Percentiles rank a stretch among this genome's conserved stretches.
Evolutionary conservation across 2,113 vertebrate genomes (phyloP).

Genomic region (Pontoporia blainvillei): DNA sequence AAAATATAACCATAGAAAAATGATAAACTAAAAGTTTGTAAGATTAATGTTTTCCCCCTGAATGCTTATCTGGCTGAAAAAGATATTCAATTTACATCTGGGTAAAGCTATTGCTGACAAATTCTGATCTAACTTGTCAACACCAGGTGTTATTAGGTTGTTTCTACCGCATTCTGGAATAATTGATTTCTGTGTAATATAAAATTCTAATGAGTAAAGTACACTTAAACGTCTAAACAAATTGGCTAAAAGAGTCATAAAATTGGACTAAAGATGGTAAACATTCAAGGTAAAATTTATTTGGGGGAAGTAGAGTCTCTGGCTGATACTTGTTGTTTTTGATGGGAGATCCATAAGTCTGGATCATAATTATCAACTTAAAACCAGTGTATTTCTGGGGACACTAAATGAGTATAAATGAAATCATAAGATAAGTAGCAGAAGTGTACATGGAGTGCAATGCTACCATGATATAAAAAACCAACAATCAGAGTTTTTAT

Average conservation of each 20-base stretch:
- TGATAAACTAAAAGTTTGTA: neutral
- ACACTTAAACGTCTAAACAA: neutral
- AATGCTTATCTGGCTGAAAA: neutral
- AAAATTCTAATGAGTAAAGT: constrained; percentile 21
- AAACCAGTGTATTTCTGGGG: neutral
- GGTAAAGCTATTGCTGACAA: neutral
- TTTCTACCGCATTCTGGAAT: neutral
- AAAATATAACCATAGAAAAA: neutral
- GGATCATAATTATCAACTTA: neutral
- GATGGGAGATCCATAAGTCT: neutral
- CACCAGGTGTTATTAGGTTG: neutral
- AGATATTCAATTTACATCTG: neutral
- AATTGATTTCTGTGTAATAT: neutral
- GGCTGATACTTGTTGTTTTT: neutral
- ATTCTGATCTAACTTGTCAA: neutral
- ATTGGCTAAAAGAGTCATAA: neutral
- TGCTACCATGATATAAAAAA: neutral
- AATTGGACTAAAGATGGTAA: neutral
- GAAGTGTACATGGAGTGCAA: neutral
- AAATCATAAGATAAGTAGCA: neutral
- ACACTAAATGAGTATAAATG: neutral
- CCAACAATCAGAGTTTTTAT: neutral
- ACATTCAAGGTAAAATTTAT: neutral
- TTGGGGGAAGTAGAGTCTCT: neutral
- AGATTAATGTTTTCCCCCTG: neutral